Base-by-base conservation (phyloP, 2,113 vertebrate species). In the Tichodroma muraria region DNA sequence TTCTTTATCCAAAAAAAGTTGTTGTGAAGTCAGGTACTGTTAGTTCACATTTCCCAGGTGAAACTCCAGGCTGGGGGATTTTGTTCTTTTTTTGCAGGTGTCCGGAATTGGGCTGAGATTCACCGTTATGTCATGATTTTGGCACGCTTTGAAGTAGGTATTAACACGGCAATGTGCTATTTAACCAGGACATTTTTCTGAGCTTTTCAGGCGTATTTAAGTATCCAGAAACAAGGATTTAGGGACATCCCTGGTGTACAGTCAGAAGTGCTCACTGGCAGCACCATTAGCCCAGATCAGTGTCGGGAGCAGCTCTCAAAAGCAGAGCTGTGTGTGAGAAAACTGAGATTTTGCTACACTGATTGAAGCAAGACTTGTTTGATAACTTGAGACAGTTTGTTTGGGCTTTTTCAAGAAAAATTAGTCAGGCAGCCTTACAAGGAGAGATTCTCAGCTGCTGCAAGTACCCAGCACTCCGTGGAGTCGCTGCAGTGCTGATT, bases 71-170 rank as follows among this genome's bases (percentile, higher is more conserved):
- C 9, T 70, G 52, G 9, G 40, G 14, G 14, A 40, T 78, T 94
- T 66, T 91, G 14, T 47, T 83, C 13, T 80, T 76, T 53, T 71
- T n/a, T 87, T 82, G 38, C 78, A 97, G 97, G 97, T 79, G 10
- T 97, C 73, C 66, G 97, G 75, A 80, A 91, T 3, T 97, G 97
- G 97, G 85, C 77, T 73, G 93, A 97, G 56, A 94, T 97, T 88
- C 80, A 57, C 45, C 94, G 96, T 31, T 97, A 97, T 3, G 70
- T 97, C 75, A 95, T 97, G 94, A 66, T 97, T 90, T 60, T 97
- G 89, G 89, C 94, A 57, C 96, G 1, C 57, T 97, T 96, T 80
- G 95, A 97, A 45, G 97, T 97, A 56, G 71, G 95, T 78, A 44
- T 84, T 64, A 44, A 49, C 19, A 3, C 45, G 53, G 10, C 56